Conservation (phyloP, 2,888 invertebrate genomes). For the Halictus ligatus region DNA sequence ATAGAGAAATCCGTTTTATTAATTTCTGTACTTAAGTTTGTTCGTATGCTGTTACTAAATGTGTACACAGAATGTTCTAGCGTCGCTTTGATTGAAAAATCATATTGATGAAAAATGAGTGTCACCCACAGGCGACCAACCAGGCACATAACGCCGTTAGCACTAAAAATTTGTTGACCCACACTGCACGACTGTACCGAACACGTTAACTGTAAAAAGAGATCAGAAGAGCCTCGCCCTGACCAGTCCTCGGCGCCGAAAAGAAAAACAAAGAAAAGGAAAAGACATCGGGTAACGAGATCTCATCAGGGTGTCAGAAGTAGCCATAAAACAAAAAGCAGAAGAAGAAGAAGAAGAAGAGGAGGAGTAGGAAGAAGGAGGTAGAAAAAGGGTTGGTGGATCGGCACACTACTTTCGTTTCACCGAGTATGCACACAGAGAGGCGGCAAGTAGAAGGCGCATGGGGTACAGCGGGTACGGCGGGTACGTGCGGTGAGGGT, state of each 20-base stretch:
- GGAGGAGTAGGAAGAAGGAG: background rate
- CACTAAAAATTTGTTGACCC: background rate
- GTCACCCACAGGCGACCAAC: background rate
- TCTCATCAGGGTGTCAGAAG: background rate
- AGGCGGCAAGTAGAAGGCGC: slow-evolving; percentile 21
- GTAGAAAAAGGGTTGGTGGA: background rate
- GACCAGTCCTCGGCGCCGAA: background rate
- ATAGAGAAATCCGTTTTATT: no score
- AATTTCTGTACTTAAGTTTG: no score
- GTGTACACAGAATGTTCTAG: no score
- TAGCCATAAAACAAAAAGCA: background rate
- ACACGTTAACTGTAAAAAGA: slow-evolving; percentile 4
- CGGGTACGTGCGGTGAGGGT: slow-evolving; percentile 67
- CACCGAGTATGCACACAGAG: slow-evolving; percentile 6
- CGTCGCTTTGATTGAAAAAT: no score
- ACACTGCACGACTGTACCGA: background rate
- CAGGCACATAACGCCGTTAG: background rate
- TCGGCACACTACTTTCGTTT: slow-evolving; percentile 3
- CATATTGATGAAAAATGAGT: background rate
- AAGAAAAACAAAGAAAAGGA: background rate
- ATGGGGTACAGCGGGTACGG: slow-evolving; percentile 31
- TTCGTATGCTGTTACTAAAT: no score
- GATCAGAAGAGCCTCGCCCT: background rate
- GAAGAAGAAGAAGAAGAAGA: background rate
- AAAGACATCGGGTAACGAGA: background rate